A percentile compares a stretch with the other conserved stretches of the same genome.
These are phyloP conservation scores for Noctilio leporinus DNA, from an alignment of 2,113 vertebrate genomes.

Conservation along the genomic window DNA sequence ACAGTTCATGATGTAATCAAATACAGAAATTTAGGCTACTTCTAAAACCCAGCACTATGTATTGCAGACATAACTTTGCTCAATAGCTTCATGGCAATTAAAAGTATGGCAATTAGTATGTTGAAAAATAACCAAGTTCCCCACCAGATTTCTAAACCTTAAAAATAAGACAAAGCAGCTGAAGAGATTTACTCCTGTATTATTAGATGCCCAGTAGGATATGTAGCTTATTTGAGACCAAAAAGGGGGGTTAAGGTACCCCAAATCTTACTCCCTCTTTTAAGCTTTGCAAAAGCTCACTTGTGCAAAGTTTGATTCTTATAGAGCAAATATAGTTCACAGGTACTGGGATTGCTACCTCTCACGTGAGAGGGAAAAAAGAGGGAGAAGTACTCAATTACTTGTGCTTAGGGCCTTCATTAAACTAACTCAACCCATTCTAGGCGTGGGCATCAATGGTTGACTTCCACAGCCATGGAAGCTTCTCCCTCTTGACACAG, in stretches of 20 bases:
- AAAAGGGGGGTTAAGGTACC: not conserved
- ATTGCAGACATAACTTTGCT: not conserved
- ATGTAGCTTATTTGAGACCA: not conserved
- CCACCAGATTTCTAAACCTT: not conserved
- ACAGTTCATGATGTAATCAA: not conserved
- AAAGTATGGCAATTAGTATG: not conserved
- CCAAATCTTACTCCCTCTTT: not conserved
- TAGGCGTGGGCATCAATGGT: not conserved
- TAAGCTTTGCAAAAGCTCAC: not conserved
- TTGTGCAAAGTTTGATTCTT: not conserved
- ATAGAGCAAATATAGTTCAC: not conserved
- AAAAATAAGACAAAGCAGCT: not conserved
- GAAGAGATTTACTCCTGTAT: not conserved
- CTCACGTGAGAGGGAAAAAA: not conserved
- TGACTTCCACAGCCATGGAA: not conserved
- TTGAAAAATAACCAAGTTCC: not conserved
- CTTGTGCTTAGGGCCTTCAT: not conserved
- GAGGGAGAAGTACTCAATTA: not conserved
- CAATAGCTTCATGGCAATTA: not conserved
- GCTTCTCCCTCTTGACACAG: rapidly evolving
- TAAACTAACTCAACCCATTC: not conserved
- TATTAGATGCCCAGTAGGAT: not conserved
- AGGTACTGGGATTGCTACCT: not conserved
- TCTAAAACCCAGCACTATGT: not conserved
- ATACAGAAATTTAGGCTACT: not conserved